These are phyloP conservation scores for Pachypsylla venusta DNA, from an alignment of 1,140 invertebrate species.

Conservation along the genomic window DNA sequence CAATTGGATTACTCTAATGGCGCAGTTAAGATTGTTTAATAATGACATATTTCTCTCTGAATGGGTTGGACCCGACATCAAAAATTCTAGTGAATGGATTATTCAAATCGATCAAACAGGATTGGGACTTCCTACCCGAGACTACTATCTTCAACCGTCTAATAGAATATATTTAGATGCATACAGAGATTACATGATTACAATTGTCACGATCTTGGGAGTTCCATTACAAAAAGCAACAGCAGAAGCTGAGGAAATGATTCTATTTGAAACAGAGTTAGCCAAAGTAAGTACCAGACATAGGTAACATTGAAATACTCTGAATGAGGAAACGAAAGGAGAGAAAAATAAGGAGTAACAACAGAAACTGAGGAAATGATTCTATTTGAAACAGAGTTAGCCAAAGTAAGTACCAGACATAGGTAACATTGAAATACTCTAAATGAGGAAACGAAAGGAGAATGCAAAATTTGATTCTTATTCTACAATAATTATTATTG, in stretches of 20 bases:
- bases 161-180: slow-evolving; percentile 56
- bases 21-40: slow-evolving; percentile 59
- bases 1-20: slow-evolving; percentile 59
- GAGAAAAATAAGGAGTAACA: too few relatives aligned
- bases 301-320: too few relatives aligned
- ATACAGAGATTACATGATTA: slow-evolving; percentile 61
- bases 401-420: slow-evolving; percentile 49
- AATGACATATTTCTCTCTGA: slow-evolving; percentile 68
- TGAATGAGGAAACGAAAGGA: too few relatives aligned
- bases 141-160: slow-evolving; percentile 61
- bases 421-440: too few relatives aligned
- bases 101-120: slow-evolving; percentile 79
- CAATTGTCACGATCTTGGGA: slow-evolving; percentile 48
- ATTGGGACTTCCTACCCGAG: slow-evolving; percentile 68
- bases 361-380: slow-evolving; percentile 56
- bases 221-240: slow-evolving; percentile 41
- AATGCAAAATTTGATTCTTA: too few relatives aligned
- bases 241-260: slow-evolving; percentile 50
- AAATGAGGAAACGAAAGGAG: too few relatives aligned
- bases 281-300: slow-evolving; percentile 43
- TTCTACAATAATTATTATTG: too few relatives aligned
- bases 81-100: slow-evolving; percentile 70
- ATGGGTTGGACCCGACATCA: slow-evolving; percentile 76
- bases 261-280: slow-evolving; percentile 65
- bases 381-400: slow-evolving; percentile 62